Conservation (phyloP, 2,888 invertebrate species). For the Tetropium fuscum region DNA sequence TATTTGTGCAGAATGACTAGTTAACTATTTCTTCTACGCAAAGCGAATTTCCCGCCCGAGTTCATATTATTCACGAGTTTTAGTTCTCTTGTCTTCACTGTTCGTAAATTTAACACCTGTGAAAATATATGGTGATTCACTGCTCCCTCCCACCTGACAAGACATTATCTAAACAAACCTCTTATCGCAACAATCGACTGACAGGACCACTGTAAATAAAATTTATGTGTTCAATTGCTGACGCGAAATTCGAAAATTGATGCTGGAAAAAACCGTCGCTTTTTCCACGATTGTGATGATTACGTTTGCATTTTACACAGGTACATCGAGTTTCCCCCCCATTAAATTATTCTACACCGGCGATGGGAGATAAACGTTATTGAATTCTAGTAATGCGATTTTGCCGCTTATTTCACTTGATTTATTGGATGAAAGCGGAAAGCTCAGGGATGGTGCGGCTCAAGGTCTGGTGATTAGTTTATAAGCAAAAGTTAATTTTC, state of each 20-base stretch:
- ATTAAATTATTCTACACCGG: background rate
- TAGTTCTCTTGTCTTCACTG: too few species aligned
- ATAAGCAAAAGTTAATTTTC: too few species aligned
- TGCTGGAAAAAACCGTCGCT: background rate
- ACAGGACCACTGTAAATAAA: conserved; percentile 2
- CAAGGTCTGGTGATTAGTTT: too few species aligned
- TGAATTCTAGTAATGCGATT: background rate
- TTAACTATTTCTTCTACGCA: too few species aligned
- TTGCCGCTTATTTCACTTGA: too few species aligned
- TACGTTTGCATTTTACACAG: background rate
- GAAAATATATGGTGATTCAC: background rate
- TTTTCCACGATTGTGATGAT: conserved; percentile 2
- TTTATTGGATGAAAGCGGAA: too few species aligned
- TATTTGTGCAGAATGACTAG: too few species aligned
- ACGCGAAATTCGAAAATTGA: conserved; percentile 9
- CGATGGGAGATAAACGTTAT: background rate
- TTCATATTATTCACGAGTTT: too few species aligned
- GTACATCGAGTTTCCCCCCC: background rate
- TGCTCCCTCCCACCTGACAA: background rate
- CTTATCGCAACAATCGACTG: background rate
- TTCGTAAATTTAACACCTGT: background rate
- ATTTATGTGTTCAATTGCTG: conserved; percentile 4
- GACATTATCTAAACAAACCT: background rate
- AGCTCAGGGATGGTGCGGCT: too few species aligned
- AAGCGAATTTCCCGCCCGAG: too few species aligned